Conservation (phyloP, 1,140 invertebrate genomes). For the Tribolium castaneum region DNA sequence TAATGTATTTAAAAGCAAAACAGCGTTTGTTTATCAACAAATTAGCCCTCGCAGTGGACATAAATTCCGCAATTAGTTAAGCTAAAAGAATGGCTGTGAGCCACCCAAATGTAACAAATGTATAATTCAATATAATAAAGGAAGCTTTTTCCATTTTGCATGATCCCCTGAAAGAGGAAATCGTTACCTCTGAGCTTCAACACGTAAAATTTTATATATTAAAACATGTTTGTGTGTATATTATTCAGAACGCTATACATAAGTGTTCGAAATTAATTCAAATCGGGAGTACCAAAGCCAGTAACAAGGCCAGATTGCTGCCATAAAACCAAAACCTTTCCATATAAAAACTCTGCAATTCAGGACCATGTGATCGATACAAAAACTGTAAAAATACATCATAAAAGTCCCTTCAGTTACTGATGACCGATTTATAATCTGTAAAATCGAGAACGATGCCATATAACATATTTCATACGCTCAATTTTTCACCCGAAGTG, state of each 20-base stretch:
- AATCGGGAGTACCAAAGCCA: background rate
- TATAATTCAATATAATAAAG: background rate
- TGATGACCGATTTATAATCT: constrained; percentile 23
- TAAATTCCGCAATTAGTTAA: background rate
- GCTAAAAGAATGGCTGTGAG: background rate
- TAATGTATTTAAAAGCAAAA: background rate
- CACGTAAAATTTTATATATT: too few relatives aligned
- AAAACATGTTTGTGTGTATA: too few relatives aligned
- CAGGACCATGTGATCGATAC: background rate
- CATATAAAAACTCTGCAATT: constrained; percentile 1
- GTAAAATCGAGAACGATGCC: constrained; percentile 4
- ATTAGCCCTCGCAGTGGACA: background rate
- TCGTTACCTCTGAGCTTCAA: too few relatives aligned
- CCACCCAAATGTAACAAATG: background rate
- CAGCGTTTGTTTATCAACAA: background rate
- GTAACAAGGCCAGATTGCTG: background rate
- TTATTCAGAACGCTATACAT: too few relatives aligned
- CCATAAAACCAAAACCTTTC: background rate
- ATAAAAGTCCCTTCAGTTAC: constrained; percentile 1
- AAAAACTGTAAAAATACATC: constrained; percentile 24
- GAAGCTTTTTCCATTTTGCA: background rate
- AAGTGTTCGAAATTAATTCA: background rate
- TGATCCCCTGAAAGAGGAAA: background rate
- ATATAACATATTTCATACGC: constrained; percentile 15
- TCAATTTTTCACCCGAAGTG: background rate